Conservation (phyloP, 2,113 vertebrate genomes). For the Noctilio leporinus region DNA sequence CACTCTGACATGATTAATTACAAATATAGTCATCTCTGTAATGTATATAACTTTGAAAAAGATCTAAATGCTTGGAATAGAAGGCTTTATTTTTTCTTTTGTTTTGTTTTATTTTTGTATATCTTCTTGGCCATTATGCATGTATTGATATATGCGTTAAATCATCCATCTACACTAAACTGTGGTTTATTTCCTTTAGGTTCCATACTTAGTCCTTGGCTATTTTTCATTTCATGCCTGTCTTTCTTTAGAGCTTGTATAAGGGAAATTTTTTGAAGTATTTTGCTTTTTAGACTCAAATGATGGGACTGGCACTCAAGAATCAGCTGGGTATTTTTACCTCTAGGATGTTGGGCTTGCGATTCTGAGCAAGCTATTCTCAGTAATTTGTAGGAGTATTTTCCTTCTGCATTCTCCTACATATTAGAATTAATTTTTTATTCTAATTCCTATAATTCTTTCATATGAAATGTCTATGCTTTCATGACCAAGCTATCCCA, state of each 20-base stretch:
- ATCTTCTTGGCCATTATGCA: background rate
- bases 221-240: background rate
- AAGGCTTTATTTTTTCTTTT: background rate
- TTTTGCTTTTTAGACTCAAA: background rate
- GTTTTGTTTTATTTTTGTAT: background rate
- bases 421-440: slow-evolving; percentile 91
- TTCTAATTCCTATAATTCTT: slow-evolving; percentile 90
- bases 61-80: no score
- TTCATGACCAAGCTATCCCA: slow-evolving; percentile 85
- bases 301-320: background rate
- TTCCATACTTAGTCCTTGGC: background rate
- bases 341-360: background rate
- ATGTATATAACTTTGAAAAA: background rate
- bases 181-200: background rate
- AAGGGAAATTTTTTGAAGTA: background rate
- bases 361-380: background rate
- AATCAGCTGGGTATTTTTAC: background rate
- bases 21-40: background rate
- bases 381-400: slow-evolving; percentile 58
- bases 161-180: background rate
- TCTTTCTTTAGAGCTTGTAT: background rate
- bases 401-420: slow-evolving; percentile 93
- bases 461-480: slow-evolving; percentile 88
- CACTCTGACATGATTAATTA: background rate
- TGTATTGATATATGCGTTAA: background rate